These are phyloP conservation scores for Cinara cedri DNA, from an alignment of 2,888 invertebrate species.

Conservation along the genomic window DNA sequence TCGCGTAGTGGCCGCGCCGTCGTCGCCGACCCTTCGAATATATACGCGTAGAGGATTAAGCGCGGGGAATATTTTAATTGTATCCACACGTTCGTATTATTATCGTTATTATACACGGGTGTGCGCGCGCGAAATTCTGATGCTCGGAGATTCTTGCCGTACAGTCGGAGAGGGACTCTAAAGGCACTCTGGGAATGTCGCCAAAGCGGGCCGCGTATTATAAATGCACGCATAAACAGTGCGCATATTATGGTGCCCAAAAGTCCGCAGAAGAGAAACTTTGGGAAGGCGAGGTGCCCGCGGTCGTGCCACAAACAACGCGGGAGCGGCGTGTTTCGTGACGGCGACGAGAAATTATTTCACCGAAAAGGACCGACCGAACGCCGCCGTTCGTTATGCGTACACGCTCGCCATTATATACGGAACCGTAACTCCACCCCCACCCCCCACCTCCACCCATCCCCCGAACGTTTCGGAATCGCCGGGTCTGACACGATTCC, in stretches of 20 bases:
- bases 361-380: conserved; percentile 20
- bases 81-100: conserved; percentile 1
- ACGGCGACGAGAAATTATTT: conserved; percentile 42
- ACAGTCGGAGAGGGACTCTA: conserved; percentile 24
- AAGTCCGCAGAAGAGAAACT: conserved; percentile 47
- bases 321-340: conserved; percentile 17
- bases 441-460: too few species aligned
- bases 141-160: conserved; percentile 42
- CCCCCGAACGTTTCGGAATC: conserved; percentile 46
- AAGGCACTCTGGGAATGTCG: conserved; percentile 56
- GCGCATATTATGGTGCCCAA: conserved; percentile 16
- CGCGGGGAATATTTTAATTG: conserved; percentile 49
- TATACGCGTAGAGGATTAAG: conserved; percentile 1
- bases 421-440: conserved; percentile 9
- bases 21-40: not conserved
- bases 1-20: too few species aligned
- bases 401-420: too few species aligned
- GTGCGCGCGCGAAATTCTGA: not conserved
- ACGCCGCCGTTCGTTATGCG: too few species aligned
- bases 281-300: conserved; percentile 37
- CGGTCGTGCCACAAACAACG: not conserved
- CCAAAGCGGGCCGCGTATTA: conserved; percentile 36
- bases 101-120: not conserved
- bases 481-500: conserved; percentile 40
- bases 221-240: too few species aligned